phyloP scores from a whole-genome alignment of 2,797 vertebrate genomes.

The Phaenicophaeus curvirostris region DNA sequence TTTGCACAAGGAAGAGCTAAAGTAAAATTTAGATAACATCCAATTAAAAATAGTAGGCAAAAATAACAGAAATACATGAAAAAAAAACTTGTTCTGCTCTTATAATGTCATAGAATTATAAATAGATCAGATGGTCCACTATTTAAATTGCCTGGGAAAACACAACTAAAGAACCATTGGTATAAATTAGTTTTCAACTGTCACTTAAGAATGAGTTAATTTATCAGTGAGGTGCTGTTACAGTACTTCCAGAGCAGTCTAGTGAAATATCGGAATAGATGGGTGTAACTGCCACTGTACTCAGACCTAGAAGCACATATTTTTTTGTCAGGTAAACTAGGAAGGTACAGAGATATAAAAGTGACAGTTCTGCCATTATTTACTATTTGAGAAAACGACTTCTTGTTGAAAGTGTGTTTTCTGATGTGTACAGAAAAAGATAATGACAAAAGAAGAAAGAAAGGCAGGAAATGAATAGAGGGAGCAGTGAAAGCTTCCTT shows the following conservation, averaged over 20 bases:
- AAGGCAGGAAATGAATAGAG: background rate
- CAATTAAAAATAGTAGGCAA: background rate
- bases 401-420: background rate
- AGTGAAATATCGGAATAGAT: background rate
- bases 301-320: background rate
- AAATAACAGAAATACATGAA: background rate
- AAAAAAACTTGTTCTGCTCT: background rate
- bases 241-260: background rate
- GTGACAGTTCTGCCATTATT: background rate
- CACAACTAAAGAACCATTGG: background rate
- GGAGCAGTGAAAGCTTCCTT: slow-evolving; percentile 36
- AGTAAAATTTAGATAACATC: background rate
- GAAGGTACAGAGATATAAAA: background rate
- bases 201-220: background rate
- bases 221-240: background rate
- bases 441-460: background rate
- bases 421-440: background rate
- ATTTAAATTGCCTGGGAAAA: background rate
- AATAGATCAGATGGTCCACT: background rate
- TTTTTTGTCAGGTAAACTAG: background rate
- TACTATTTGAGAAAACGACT: background rate
- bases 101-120: background rate
- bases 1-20: accelerated
- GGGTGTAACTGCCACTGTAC: background rate
- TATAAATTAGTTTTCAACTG: background rate